Conservation (phyloP, 2,113 vertebrate species). For the Zosterops lateralis region DNA sequence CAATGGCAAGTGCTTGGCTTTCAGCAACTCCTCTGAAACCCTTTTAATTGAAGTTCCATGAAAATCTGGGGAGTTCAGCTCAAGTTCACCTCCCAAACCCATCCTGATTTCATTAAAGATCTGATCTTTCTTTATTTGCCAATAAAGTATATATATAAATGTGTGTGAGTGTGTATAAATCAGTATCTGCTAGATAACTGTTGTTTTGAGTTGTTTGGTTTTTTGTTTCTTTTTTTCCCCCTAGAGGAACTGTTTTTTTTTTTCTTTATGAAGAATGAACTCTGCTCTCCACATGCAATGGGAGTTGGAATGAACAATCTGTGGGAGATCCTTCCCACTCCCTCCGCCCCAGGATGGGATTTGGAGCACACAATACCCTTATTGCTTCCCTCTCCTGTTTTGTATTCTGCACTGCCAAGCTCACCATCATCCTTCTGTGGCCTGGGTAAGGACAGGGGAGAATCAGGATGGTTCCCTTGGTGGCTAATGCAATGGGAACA, state of each 20-base stretch:
- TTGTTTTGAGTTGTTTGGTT: not conserved
- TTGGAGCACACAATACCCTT: not conserved
- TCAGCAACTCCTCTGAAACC: constrained; percentile 73
- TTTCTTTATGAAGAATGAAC: not conserved
- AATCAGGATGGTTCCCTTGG: not conserved
- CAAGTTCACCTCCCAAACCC: constrained; percentile 74
- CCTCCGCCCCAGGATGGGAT: not conserved
- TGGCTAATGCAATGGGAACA: not conserved
- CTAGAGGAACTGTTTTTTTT: not conserved
- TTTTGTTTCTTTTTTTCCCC: not conserved
- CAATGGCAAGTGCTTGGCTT: constrained; percentile 64
- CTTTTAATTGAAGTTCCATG: constrained; percentile 79
- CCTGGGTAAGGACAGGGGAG: not conserved
- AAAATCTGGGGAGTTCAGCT: constrained; percentile 75
- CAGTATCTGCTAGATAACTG: constrained; percentile 63
- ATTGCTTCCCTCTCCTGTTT: not conserved
- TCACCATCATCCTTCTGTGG: fast-evolving
- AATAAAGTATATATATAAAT: constrained; percentile 66
- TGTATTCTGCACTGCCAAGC: not conserved
- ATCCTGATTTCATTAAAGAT: constrained; percentile 80
- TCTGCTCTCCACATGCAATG: not conserved
- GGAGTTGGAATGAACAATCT: not conserved
- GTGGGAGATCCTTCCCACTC: not conserved
- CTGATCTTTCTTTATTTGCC: constrained; percentile 75
- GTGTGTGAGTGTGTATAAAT: constrained; percentile 33